Evolutionary conservation across 1,140 invertebrate genomes (phyloP), one percentile per base, ranked within the genome.

Genomic region (Sycophaga agraensis): DNA sequence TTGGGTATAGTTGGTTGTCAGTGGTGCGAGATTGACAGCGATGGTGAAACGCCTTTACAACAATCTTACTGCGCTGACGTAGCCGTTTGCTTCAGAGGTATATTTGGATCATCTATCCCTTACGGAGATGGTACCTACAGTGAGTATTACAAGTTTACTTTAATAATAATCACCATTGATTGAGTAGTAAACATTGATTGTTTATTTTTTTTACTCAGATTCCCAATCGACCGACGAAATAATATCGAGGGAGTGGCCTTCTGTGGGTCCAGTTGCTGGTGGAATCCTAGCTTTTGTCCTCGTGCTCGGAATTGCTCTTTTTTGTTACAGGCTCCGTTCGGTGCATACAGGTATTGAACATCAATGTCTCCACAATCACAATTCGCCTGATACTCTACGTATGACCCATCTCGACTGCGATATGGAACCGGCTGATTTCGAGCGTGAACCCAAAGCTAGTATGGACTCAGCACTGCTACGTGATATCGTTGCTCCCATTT

Each of bases 1-100:
- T 78, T 95, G 35, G 94, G 92, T 0, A 83, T 95, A 12, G 81
- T 92, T 56, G 92, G 91, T 43, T 97, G 94, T 78, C 91, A 94
- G 71, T 97, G 94, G 94, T 97, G 94, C 76, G 87, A 89, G 66
- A 78, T 91, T 48, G 89, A 92, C 69, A 83, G 84, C 12, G 89
- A 93, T 71, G 90, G 88, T 17, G 85, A 87, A 66, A 86, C 85
- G 7, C 74, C 79, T 14, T 82, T 94, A 2, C 75, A 81, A 1
- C 75, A 84, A 1, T 87, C 93, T 0, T 94, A 91, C 74, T 97
- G 94, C 75, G 87, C 89, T 1, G 85, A 88, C 2, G 87, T 92
- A 66, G 84, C 87, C 2, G 82, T 87, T 19, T 97, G 94, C 72
- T 96, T 94, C 73, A 91, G 90, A 70, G 94, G 94, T 6, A 84